phyloP scores from a whole-genome alignment of 1,140 invertebrate genomes.

The Apis florea region DNA sequence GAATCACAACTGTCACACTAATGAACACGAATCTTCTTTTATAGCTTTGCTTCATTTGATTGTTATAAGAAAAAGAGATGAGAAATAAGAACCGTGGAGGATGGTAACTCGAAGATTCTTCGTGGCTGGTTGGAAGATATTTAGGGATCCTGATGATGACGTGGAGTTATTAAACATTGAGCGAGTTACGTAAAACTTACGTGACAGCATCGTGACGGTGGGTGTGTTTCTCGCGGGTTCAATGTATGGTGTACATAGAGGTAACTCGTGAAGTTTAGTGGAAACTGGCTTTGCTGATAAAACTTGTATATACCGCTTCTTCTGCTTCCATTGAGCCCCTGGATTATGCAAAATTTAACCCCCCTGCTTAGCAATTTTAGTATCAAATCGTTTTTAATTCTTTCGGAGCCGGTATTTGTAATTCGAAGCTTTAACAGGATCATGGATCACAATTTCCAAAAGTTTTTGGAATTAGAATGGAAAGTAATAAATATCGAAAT shows the following conservation, averaged over 20 bases:
- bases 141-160: conserved; percentile 4
- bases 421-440: too few species aligned
- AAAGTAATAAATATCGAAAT: too few species aligned
- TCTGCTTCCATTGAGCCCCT: neutral
- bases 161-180: conserved; percentile 16
- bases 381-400: neutral
- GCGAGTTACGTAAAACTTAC: conserved; percentile 5
- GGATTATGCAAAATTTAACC: neutral
- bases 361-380: too few species aligned
- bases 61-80: neutral
- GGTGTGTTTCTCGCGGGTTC: neutral
- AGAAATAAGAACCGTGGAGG: neutral
- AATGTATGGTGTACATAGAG: neutral
- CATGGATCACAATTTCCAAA: too few species aligned
- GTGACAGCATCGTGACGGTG: conserved; percentile 2
- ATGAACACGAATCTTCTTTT: neutral
- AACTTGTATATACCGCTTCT: neutral
- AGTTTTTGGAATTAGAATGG: too few species aligned
- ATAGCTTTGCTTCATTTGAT: neutral
- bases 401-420: too few species aligned
- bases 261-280: neutral
- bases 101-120: neutral
- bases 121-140: neutral
- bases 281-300: neutral
- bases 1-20: too few species aligned